Conservation (phyloP, 2,113 vertebrate genomes). For the Labeo catla region DNA sequence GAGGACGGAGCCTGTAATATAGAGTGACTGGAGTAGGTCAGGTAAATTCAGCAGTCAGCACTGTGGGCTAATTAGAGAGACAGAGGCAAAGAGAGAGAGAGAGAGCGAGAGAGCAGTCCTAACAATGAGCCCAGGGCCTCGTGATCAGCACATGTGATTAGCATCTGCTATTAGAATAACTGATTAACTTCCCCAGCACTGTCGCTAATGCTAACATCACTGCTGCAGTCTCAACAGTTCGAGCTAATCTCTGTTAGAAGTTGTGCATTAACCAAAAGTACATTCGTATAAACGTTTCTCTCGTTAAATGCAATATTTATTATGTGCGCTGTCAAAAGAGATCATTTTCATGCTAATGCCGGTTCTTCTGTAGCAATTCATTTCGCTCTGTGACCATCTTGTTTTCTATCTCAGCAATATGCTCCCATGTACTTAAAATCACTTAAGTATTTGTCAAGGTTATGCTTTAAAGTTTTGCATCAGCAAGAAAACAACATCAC, state of each 20-base stretch:
- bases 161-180: constrained; percentile 45
- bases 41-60: constrained; percentile 43
- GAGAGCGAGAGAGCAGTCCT: background rate
- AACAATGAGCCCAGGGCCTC: background rate
- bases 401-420: background rate
- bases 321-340: background rate
- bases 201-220: constrained; percentile 23
- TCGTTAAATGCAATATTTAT: background rate
- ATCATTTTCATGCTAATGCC: background rate
- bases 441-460: background rate
- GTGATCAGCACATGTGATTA: constrained; percentile 41
- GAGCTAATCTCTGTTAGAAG: background rate
- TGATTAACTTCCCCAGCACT: constrained; percentile 12
- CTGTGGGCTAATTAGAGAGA: constrained; percentile 29
- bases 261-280: background rate
- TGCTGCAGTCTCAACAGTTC: background rate
- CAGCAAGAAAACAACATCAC: background rate
- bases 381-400: background rate
- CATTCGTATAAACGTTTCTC: background rate
- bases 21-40: constrained; percentile 49
- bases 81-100: constrained; percentile 12
- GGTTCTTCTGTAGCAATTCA: background rate
- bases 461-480: background rate
- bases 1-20: constrained; percentile 39
- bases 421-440: background rate